Base-by-base conservation (phyloP, 2,113 vertebrate species). In the Chinchilla lanigera region DNA sequence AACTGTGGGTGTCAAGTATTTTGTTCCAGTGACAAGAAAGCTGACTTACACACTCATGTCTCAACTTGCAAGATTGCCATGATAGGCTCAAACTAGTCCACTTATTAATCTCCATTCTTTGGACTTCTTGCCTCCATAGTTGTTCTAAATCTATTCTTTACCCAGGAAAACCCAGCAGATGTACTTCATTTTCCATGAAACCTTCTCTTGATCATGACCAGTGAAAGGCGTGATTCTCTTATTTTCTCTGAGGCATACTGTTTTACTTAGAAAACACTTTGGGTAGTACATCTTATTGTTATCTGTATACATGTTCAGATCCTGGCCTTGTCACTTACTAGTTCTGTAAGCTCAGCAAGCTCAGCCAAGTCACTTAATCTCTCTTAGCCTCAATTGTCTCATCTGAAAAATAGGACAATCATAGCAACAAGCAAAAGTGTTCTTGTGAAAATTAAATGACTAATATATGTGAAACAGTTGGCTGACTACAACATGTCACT, bases 391-490 rank as follows among this genome's bases (percentile, higher is more conserved):
- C 35, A 28, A 20, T 33, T 86, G 50, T 97, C 33, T 86, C 30
- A 65, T 86, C 83, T 89, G 26, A 93, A 97, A 94, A 96, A 58
- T 78, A 26, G 58, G 14, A n/a, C 26, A 88, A 90, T 89, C 35
- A 56, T 58, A 67, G 44, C 52, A 86, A 63, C 69, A 71, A 90
- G 28, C 30, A 60, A 86, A 1, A 50, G 8, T 19, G 3, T 35
- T 95, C 13, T 41, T 47, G 4, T 87, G 63, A 90, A 89, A 41
- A 90, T 71, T 60, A 85, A 77, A 30, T 94, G 41, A 94, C 17
- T 65, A 91, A 92, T 67, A 88, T 12, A 85, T 22, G 14, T 73
- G 60, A 88, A 92, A 8, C 30, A 87, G 63, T 7, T 82, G 52
- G 41, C 22, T 92, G 81, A 61, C 33, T 93, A 78, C 24, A 78